Evolutionary conservation across 2,888 invertebrate species (phyloP).

Genomic region (Ecdyonurus torrentis): DNA sequence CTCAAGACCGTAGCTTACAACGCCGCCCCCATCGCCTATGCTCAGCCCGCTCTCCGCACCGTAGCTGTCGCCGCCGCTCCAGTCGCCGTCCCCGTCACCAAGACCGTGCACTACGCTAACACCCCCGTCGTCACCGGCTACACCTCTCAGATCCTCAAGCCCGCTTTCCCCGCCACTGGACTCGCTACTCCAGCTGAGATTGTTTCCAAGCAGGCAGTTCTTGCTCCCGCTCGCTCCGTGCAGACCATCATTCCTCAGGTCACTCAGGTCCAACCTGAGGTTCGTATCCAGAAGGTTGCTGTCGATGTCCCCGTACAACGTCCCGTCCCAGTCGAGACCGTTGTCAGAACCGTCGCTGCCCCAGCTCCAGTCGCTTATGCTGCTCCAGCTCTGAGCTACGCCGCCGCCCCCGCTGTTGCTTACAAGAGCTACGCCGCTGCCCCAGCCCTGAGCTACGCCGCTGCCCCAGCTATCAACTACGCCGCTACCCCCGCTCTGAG

Average conservation of each 20-base stretch:
- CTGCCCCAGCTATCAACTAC: not conserved
- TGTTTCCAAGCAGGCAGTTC: slow-evolving; percentile 19
- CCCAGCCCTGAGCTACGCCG: not conserved
- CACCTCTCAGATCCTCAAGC: slow-evolving; percentile 5
- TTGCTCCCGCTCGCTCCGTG: slow-evolving; percentile 23
- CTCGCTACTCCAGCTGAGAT: slow-evolving; percentile 18
- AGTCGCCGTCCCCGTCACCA: slow-evolving; percentile 9
- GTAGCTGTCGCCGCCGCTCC: not conserved
- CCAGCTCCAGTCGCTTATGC: not conserved
- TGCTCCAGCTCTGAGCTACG: slow-evolving; percentile 14
- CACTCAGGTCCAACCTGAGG: slow-evolving; percentile 22
- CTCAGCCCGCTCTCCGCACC: not conserved
- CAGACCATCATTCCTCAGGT: slow-evolving; percentile 23
- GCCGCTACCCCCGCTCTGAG: not conserved
- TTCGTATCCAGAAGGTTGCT: slow-evolving; percentile 19
- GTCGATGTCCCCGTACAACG: slow-evolving; percentile 16
- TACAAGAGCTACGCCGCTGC: slow-evolving; percentile 12
- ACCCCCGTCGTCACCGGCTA: slow-evolving; percentile 13
- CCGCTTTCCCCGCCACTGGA: slow-evolving; percentile 17
- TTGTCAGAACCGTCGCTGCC: not conserved
- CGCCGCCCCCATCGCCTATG: not conserved
- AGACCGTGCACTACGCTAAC: slow-evolving; percentile 12
- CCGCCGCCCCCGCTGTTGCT: slow-evolving; percentile 14
- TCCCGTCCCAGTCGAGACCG: slow-evolving; percentile 10
- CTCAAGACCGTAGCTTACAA: slow-evolving; percentile 4